These are phyloP conservation scores for Octodon degus DNA, from an alignment of 2,113 vertebrate species.

Conservation along the genomic window DNA sequence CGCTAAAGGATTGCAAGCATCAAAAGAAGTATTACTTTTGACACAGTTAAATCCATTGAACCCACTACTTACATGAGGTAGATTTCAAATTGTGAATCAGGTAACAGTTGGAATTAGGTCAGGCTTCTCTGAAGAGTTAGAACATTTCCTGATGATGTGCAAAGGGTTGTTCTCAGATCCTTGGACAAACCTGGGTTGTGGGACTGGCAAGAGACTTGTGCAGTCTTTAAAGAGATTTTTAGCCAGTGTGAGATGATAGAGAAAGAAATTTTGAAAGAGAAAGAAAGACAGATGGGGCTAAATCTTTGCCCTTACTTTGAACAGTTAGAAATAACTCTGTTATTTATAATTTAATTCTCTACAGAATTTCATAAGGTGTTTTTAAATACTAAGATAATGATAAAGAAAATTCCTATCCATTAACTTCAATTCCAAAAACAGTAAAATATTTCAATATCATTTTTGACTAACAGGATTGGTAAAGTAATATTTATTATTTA, in stretches of 20 bases:
- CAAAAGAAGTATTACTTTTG: neutral
- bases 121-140: rapidly evolving
- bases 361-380: neutral
- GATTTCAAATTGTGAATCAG: neutral
- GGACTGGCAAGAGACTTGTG: neutral
- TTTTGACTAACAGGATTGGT: neutral
- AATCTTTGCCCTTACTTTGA: neutral
- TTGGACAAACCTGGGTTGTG: neutral
- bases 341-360: neutral
- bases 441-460: neutral
- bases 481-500: neutral
- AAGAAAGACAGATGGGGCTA: rapidly evolving
- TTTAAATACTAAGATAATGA: neutral
- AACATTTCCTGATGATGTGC: neutral
- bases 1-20: neutral
- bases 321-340: neutral
- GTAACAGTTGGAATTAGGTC: neutral
- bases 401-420: neutral
- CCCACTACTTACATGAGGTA: neutral
- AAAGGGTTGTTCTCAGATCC: neutral
- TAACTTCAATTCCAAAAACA: neutral
- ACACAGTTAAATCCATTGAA: neutral
- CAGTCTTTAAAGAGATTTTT: neutral
- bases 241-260: neutral
- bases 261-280: neutral